phyloP scores from a whole-genome alignment of 1,140 invertebrate species.

The Octopus sinensis region DNA sequence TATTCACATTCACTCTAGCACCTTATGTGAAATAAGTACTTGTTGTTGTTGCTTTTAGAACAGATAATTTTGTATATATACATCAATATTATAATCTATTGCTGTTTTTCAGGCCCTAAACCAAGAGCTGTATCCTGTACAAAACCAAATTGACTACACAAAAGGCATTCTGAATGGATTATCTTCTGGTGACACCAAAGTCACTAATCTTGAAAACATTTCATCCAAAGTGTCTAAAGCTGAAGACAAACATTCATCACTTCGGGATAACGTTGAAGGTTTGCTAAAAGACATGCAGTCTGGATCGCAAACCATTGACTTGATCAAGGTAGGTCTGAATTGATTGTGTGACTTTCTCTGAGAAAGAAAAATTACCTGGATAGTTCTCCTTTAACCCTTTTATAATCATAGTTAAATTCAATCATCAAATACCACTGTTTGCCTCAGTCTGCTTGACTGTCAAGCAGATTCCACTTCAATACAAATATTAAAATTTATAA shows the following conservation, averaged over 20 bases:
- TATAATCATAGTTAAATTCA: no score
- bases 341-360: neutral
- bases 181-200: conserved; percentile 65
- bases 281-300: conserved; percentile 78
- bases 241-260: conserved; percentile 73
- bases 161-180: conserved; percentile 73
- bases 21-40: no score
- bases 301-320: conserved; percentile 66
- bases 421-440: no score
- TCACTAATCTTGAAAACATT: conserved; percentile 71
- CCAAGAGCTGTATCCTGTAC: conserved; percentile 68
- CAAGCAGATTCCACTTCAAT: no score
- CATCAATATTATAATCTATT: neutral
- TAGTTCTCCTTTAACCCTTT: no score
- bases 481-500: no score
- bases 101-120: conserved; percentile 38
- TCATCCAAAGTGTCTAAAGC: conserved; percentile 73
- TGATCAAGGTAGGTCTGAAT: conserved; percentile 68
- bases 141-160: conserved; percentile 67
- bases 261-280: conserved; percentile 75
- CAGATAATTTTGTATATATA: no score
- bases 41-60: no score
- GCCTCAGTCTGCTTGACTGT: no score
- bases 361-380: neutral
- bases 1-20: no score